These are phyloP conservation scores for Naja naja DNA, from an alignment of 2,113 vertebrate genomes.

Conservation along the genomic window DNA sequence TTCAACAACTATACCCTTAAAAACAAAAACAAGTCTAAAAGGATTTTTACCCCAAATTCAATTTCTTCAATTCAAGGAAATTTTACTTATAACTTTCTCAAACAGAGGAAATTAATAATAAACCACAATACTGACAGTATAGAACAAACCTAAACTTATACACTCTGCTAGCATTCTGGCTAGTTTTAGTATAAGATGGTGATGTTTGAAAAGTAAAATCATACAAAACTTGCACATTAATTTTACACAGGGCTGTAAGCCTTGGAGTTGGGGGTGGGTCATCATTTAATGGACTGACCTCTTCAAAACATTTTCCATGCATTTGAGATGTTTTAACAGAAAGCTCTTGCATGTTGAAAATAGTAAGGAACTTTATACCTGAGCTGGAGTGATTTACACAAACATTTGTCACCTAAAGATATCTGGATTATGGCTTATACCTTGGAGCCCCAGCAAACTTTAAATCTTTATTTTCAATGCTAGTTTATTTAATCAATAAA, in stretches of 20 bases:
- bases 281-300: neutral
- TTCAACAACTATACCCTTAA: neutral
- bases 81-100: neutral
- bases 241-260: neutral
- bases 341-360: neutral
- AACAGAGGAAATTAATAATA: neutral
- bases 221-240: neutral
- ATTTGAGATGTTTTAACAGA: neutral
- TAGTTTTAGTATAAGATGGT: neutral
- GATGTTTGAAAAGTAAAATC: neutral
- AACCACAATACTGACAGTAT: neutral
- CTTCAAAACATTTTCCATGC: neutral
- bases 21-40: neutral
- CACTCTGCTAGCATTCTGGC: neutral
- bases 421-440: neutral
- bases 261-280: neutral
- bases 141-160: neutral
- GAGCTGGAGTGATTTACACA: neutral
- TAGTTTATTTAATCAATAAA: neutral
- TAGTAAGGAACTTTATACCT: neutral
- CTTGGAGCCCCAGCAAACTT: neutral
- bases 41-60: neutral
- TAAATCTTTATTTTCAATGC: neutral
- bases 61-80: neutral
- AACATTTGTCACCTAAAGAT: neutral